Base-by-base conservation (phyloP, 2,888 invertebrate species). In the Idaea dimidiata region DNA sequence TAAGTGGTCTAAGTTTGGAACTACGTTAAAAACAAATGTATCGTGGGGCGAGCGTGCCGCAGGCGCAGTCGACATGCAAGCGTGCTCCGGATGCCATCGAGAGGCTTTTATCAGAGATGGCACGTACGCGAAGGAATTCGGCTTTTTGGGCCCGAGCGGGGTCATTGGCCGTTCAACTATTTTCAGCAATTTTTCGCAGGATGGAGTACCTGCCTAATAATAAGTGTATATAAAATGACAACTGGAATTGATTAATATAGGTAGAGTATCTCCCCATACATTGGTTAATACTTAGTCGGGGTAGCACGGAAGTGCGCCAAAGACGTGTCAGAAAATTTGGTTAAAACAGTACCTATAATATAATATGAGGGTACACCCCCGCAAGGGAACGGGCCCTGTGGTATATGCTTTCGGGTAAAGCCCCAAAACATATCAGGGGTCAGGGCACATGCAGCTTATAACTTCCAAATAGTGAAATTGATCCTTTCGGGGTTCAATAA, bases 81-180 rank as follows among this genome's bases (percentile, higher is more conserved):
- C 82, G 80, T 79, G 79, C 82, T 72, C 76, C 72, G 74, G 83
- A 86, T 84, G 82, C 86, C 84, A 80, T 79, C 78, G 76, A 79
- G 80, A 83, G 84, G 80, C 82, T 79, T 82, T 83, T 82, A 75
- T 77, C 75, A 77, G 80, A 78, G 79, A 82, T 81, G 82, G 78
- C 79, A 83, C 84, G 87, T 84, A 89, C 88, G 89, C 88, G 81
- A 80, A 87, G 85, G 83, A 86, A 90, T 90, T 89, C 80, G 86
- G 85, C 78, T 86, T 85, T 87, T 68, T 68, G 65, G 65, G 66
- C 70, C 74, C 72, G 70, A 63, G 62, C 69, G 72, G 78, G 84
- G 83, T 86, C 82, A 75, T 74, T 70, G 84, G 75, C 83, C 87
- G 81, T 69, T 70, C 72, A 80, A 81, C 80, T 81, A 80, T 81